These are phyloP conservation scores for Cylindroiulus punctatus DNA, from an alignment of 2,888 invertebrate genomes.

Conservation along the genomic window DNA sequence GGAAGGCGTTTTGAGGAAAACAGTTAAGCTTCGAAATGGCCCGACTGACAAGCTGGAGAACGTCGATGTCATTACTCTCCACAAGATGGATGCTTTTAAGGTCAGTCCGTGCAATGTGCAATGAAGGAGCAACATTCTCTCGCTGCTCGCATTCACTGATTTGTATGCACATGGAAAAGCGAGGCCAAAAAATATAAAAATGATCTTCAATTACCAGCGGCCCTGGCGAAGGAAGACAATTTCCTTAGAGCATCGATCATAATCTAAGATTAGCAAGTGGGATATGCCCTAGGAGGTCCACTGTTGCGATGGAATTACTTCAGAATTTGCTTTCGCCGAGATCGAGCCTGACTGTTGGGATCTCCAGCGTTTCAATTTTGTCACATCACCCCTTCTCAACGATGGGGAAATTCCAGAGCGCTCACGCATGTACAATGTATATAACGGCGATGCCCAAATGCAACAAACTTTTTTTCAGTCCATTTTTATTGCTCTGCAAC, in stretches of 20 bases:
- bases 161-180: neutral
- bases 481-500: neutral
- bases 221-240: conserved; percentile 44
- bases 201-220: conserved; percentile 48
- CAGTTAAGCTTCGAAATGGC: conserved; percentile 44
- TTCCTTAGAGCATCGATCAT: conserved; percentile 54
- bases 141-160: conserved; percentile 9
- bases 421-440: neutral
- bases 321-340: conserved; percentile 25
- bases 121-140: conserved; percentile 48
- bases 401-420: neutral
- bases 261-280: conserved; percentile 53
- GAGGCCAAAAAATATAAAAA: conserved; percentile 42
- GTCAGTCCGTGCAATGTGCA: conserved; percentile 53
- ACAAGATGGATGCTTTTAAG: conserved; percentile 55
- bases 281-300: conserved; percentile 45
- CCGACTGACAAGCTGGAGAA: conserved; percentile 50
- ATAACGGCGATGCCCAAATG: neutral
- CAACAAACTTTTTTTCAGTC: neutral
- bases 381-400: conserved; percentile 19
- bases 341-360: neutral
- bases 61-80: conserved; percentile 53
- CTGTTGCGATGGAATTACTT: conserved; percentile 34
- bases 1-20: conserved; percentile 46
- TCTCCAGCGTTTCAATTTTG: conserved; percentile 21